Conservation (phyloP, 2,888 invertebrate species). For the Pocota personata region DNA sequence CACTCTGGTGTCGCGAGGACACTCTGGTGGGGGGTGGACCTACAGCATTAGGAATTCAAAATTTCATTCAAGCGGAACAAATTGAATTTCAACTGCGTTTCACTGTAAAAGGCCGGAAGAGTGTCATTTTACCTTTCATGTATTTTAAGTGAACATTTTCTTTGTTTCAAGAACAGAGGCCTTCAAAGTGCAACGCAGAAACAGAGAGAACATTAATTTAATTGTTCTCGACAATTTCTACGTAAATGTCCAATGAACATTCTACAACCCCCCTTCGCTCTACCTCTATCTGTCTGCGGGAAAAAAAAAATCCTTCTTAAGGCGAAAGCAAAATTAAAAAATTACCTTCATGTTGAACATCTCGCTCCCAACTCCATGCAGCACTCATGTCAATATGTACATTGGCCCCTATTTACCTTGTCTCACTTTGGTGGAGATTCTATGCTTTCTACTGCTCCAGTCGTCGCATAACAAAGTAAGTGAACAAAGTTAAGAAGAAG, state of each 20-base stretch:
- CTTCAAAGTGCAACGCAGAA: slow-evolving; percentile 29
- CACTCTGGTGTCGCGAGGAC: neutral
- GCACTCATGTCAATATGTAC: slow-evolving; percentile 49
- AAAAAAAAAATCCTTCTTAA: slow-evolving; percentile 27
- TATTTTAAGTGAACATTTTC: slow-evolving; percentile 42
- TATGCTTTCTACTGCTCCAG: neutral
- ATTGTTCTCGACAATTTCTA: slow-evolving; percentile 33
- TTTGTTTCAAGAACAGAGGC: slow-evolving; percentile 4
- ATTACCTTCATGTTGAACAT: slow-evolving; percentile 52
- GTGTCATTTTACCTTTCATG: slow-evolving; percentile 22
- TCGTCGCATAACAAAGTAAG: slow-evolving; percentile 55
- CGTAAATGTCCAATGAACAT: slow-evolving; percentile 33
- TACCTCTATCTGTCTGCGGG: slow-evolving; percentile 1
- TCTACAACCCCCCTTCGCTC: neutral
- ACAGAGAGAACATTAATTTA: slow-evolving; percentile 45
- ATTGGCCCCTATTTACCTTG: slow-evolving; percentile 51
- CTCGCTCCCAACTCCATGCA: neutral
- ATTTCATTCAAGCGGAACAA: slow-evolving; percentile 55
- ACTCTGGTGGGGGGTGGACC: neutral
- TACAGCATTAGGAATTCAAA: slow-evolving; percentile 48
- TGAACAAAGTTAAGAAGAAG: slow-evolving; percentile 43
- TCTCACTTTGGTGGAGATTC: slow-evolving; percentile 11
- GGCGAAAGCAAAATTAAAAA: slow-evolving; percentile 22
- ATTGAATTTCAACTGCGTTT: slow-evolving; percentile 54
- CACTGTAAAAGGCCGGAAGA: slow-evolving; percentile 6